These are phyloP conservation scores for Electrophaes corylata DNA, from an alignment of 2,888 invertebrate genomes.

Conservation along the genomic window DNA sequence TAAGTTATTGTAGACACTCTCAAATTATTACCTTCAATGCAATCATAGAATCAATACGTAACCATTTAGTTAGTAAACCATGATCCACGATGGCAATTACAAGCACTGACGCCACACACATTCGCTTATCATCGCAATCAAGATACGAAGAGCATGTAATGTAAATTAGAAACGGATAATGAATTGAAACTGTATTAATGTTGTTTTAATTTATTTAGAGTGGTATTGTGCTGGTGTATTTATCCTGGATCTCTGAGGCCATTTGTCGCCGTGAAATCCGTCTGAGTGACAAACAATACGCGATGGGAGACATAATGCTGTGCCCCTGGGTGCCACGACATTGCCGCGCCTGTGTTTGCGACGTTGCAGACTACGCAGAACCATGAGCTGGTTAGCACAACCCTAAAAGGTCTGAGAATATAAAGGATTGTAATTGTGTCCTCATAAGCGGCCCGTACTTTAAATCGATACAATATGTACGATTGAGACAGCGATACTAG, in stretches of 20 bases:
- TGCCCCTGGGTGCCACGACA: constrained; percentile 60
- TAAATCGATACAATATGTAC: constrained; percentile 58
- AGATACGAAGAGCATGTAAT: constrained; percentile 36
- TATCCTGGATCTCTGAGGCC: constrained; percentile 66
- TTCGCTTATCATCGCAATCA: constrained; percentile 39
- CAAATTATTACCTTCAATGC: constrained; percentile 25
- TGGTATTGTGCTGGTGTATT: constrained; percentile 62
- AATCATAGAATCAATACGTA: constrained; percentile 32
- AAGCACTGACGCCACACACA: constrained; percentile 37
- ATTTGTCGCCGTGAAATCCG: constrained; percentile 78
- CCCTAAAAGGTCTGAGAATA: constrained; percentile 75
- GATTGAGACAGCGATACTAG: constrained; percentile 76
- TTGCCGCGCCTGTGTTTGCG: constrained; percentile 54
- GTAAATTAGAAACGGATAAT: constrained; percentile 37
- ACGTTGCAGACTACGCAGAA: constrained; percentile 57
- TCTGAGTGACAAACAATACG: constrained; percentile 81
- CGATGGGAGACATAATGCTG: constrained; percentile 71
- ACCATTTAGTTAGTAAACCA: constrained; percentile 28
- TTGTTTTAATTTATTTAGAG: constrained; percentile 68
- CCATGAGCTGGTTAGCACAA: constrained; percentile 56
- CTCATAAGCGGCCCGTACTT: constrained; percentile 73
- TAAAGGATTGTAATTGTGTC: constrained; percentile 81
- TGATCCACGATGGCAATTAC: constrained; percentile 37
- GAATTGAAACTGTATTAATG: constrained; percentile 48
- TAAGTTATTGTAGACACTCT: constrained; percentile 31